Base-by-base conservation (phyloP, 2,797 vertebrate genomes). In the Karalla daura region DNA sequence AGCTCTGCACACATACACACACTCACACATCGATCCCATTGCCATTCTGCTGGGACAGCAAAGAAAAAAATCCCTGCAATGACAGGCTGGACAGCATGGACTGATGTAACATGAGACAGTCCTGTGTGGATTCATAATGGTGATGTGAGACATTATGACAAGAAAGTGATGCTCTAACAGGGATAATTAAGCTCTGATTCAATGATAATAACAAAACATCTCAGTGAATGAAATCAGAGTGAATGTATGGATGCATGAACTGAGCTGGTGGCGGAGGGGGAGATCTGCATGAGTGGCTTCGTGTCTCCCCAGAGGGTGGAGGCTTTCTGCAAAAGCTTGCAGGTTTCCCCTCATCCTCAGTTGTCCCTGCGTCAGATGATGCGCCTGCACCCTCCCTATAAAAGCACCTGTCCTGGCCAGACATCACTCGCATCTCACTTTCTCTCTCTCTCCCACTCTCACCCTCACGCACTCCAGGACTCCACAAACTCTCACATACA, bases 311-410 rank as follows among this genome's bases (percentile, higher is more conserved):
- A 41, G 86, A 85, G 90, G 86, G 66, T 43, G 54, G 66, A 79
- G 76, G 39, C 63, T 75, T 87, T 92, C 76, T 92, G 92, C 91
- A 78, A 68, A 73, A 89, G 81, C 79, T 76, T 90, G 92, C 91
- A 93, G 90, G 90, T 92, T 86, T 80, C 84, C 86, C 88, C 83
- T 40, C 74, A 44, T 85, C 86, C 55, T 64, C 84, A 70, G 77
- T 44, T 69, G 76, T 74, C 76, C 43, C 85, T 92, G 91, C 93
- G 92, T 93, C 93, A 94, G 58, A 90, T 93, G 93, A 93, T 85
- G 92, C 92, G 73, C 74, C 71, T 24, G 63, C 74, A 58, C 72
- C 61, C 55, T 54, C 65, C 1, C 78, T 93, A 94, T 94, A 94
- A 89, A 91, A 86, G 76, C 68, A 86, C 83, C 87, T 83, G 90